Evolutionary conservation across 2,888 invertebrate species (phyloP).

Genomic region (Athrips mouffetella): DNA sequence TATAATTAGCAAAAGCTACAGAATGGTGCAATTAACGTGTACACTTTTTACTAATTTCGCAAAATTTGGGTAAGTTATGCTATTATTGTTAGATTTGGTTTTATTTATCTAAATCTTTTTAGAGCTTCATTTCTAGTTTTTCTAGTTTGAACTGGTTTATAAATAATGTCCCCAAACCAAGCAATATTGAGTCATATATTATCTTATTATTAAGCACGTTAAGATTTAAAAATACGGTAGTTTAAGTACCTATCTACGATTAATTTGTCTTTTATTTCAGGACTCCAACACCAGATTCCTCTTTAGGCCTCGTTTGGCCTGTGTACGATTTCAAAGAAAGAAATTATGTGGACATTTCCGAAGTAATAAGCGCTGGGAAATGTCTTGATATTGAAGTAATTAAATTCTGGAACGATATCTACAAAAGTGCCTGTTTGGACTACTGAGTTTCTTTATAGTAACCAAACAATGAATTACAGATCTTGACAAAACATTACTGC

Average conservation of each 20-base stretch:
- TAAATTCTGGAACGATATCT: conserved; percentile 20
- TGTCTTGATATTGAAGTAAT: conserved; percentile 10
- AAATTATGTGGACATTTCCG: conserved; percentile 46
- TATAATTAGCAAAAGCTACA: conserved; percentile 36
- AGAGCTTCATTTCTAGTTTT: too few species aligned
- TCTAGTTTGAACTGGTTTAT: too few species aligned
- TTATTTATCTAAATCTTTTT: too few species aligned
- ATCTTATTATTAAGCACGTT: too few species aligned
- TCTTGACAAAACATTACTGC: too few species aligned
- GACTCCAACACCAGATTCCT: conserved; percentile 49
- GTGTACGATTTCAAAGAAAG: conserved; percentile 34
- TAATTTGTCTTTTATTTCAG: conserved; percentile 40
- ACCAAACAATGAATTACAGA: too few species aligned
- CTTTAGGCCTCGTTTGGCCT: conserved; percentile 45
- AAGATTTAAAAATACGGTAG: too few species aligned
- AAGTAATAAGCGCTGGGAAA: conserved; percentile 10
- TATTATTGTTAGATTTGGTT: too few species aligned
- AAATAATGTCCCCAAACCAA: too few species aligned
- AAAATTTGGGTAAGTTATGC: conserved; percentile 49
- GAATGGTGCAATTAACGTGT: conserved; percentile 43
- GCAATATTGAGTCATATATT: too few species aligned
- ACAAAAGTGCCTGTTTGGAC: background rate
- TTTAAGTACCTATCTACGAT: too few species aligned
- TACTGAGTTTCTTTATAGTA: too few species aligned
- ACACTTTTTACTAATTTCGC: conserved; percentile 53